Percentiles rank a stretch among this genome's conserved stretches.
Evolutionary conservation across 1,140 invertebrate species (phyloP).

Genomic region (Bombus difficillimus): DNA sequence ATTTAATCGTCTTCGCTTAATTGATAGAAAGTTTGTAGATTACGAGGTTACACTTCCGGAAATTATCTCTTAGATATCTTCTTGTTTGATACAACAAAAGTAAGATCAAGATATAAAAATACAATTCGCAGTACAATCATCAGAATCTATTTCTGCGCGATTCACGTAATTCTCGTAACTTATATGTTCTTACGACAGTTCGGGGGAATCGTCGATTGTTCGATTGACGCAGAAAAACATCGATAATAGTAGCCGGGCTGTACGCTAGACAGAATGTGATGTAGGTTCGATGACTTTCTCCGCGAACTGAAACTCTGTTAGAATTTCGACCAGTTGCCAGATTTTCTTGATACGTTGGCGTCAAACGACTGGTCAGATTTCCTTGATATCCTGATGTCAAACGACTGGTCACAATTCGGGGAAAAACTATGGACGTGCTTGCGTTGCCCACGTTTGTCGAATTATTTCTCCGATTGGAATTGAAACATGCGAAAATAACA

Average conservation of each 20-base stretch:
- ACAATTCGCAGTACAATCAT: too few relatives aligned
- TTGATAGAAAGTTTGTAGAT: too few relatives aligned
- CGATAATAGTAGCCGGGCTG: background rate
- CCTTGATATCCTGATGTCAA: background rate
- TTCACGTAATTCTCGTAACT: background rate
- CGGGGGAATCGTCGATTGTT: background rate
- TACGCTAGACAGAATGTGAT: too few relatives aligned
- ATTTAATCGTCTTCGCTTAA: too few relatives aligned
- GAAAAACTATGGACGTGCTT: constrained; percentile 35
- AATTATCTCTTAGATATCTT: too few relatives aligned
- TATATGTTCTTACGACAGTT: too few relatives aligned
- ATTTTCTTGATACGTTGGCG: background rate
- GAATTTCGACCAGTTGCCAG: background rate
- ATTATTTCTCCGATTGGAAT: constrained; percentile 62
- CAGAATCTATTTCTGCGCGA: too few relatives aligned
- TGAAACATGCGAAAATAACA: constrained; percentile 5
- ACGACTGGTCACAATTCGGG: background rate
- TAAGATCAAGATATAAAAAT: too few relatives aligned
- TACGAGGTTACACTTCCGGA: too few relatives aligned
- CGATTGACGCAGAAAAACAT: background rate
- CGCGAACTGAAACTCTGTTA: too few relatives aligned
- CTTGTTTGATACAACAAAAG: too few relatives aligned
- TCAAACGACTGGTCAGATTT: background rate
- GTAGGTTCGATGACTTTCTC: constrained; percentile 33
- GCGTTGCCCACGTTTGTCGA: constrained; percentile 49